Percentiles rank a stretch among this genome's conserved stretches.
Evolutionary conservation across 1,140 invertebrate species (phyloP).

Genomic region (Caerostris darwini): DNA sequence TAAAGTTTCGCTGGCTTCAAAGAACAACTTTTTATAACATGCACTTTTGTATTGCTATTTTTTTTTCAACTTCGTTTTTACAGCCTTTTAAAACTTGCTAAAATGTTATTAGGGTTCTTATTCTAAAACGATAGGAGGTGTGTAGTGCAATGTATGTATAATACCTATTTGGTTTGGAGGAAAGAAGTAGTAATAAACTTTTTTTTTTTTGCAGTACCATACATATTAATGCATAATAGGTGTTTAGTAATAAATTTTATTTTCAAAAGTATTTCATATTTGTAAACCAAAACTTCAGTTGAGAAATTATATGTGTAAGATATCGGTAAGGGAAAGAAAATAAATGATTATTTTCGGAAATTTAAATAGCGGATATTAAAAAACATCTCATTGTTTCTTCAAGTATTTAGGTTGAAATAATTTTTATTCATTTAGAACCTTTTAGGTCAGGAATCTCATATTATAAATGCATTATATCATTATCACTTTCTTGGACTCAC

Average conservation of each 20-base stretch:
- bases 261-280: not conserved
- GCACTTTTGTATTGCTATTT: not conserved
- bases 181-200: not conserved
- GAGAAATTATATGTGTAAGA: not conserved
- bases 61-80: not conserved
- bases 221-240: not conserved
- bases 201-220: not conserved
- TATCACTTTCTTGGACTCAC: too few relatives aligned
- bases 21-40: not conserved
- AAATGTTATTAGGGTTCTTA: not conserved
- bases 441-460: too few relatives aligned
- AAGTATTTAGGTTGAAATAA: too few relatives aligned
- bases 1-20: conserved; percentile 25
- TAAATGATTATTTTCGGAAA: too few relatives aligned
- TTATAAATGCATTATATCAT: too few relatives aligned
- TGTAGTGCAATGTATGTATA: not conserved
- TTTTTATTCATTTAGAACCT: too few relatives aligned
- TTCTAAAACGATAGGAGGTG: not conserved
- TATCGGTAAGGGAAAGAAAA: too few relatives aligned
- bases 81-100: conserved; percentile 16
- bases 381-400: too few relatives aligned
- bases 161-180: conserved; percentile 7
- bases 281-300: not conserved
- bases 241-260: not conserved
- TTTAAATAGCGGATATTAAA: too few relatives aligned